Evolutionary conservation across 2,797 vertebrate genomes (phyloP).

Genomic region (Chelonia mydas): DNA sequence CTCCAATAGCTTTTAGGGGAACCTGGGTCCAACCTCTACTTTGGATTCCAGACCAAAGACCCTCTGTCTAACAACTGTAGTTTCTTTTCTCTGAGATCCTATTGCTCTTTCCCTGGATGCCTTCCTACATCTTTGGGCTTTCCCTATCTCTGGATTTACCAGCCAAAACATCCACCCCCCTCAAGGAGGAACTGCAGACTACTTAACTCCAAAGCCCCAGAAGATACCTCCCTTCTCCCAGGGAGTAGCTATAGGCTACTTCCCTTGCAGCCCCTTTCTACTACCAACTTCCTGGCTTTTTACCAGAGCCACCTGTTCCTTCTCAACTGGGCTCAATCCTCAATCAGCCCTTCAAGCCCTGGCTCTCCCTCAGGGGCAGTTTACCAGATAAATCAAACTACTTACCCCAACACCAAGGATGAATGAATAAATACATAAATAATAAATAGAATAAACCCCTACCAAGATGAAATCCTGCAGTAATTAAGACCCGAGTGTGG

Average conservation of each 20-base stretch:
- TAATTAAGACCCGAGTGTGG: neutral
- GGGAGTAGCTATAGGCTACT: neutral
- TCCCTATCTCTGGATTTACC: too few species aligned
- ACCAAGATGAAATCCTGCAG: neutral
- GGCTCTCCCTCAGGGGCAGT: too few species aligned
- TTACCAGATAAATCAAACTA: neutral
- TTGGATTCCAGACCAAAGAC: neutral
- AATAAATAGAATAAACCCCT: neutral
- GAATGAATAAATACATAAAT: neutral
- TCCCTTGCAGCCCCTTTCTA: neutral
- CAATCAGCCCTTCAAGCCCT: neutral
- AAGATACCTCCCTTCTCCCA: neutral
- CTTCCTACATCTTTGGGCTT: neutral
- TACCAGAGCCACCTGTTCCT: too few species aligned
- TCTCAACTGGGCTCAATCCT: neutral
- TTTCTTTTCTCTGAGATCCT: neutral
- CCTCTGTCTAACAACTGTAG: neutral
- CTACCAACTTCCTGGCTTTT: neutral
- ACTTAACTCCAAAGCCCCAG: too few species aligned
- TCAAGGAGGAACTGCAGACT: too few species aligned
- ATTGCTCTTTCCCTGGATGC: neutral
- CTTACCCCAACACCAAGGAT: neutral
- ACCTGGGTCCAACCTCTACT: neutral
- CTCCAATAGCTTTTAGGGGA: neutral
- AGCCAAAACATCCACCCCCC: too few species aligned